These are phyloP conservation scores for Sarcophaga caerulescens DNA, from an alignment of 2,888 invertebrate genomes.

Conservation along the genomic window DNA sequence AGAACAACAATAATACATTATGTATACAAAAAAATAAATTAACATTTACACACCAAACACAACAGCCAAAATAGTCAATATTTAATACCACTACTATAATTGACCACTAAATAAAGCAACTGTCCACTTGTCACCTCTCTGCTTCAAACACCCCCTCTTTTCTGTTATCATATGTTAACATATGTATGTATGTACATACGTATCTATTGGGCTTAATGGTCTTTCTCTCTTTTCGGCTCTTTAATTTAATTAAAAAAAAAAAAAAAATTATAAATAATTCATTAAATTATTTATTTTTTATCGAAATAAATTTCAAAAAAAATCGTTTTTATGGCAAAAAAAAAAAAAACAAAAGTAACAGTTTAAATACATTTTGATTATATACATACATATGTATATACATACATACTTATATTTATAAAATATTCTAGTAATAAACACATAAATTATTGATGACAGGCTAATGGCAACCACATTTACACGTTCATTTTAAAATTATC, in stretches of 20 bases:
- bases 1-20: conserved; percentile 1
- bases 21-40: conserved; percentile 17
- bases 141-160: background rate
- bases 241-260: background rate
- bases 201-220: background rate
- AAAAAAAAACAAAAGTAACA: conserved; percentile 17
- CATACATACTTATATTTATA: background rate
- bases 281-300: conserved; percentile 2
- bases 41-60: conserved; percentile 4
- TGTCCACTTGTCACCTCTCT: conserved; percentile 18
- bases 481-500: background rate
- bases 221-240: background rate
- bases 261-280: conserved; percentile 36
- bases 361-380: conserved; percentile 13
- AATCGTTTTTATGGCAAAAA: background rate
- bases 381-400: background rate
- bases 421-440: background rate
- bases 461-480: background rate
- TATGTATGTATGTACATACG: background rate
- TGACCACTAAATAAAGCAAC: conserved; percentile 34
- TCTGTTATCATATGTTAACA: background rate
- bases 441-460: conserved; percentile 16
- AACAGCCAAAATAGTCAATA: background rate
- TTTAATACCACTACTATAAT: conserved; percentile 15
- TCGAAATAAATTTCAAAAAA: background rate